Conservation (phyloP, 2,888 invertebrate genomes). For the Tanytarsus gracilentus region DNA sequence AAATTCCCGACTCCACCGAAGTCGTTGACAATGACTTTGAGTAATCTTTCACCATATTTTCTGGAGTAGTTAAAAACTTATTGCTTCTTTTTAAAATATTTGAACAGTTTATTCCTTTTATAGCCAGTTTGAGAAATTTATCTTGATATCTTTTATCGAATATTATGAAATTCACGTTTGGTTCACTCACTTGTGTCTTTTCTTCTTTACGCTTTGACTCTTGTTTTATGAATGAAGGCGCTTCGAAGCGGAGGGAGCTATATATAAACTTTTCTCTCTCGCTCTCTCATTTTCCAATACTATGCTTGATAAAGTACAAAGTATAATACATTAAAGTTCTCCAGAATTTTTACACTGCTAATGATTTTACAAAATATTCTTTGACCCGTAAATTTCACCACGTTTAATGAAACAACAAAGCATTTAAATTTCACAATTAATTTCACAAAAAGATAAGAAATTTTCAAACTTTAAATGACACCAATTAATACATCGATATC, state of each 20-base stretch:
- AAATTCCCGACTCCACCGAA: slow-evolving; percentile 30
- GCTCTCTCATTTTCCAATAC: not conserved
- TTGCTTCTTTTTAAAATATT: slow-evolving; percentile 45
- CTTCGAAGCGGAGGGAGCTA: not conserved
- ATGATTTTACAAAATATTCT: too few species aligned
- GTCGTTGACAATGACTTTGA: slow-evolving; percentile 16
- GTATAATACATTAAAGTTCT: too few species aligned
- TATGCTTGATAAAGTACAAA: too few species aligned
- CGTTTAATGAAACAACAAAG: too few species aligned
- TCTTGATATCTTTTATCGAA: not conserved
- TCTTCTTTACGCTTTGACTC: not conserved
- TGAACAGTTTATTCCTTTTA: not conserved
- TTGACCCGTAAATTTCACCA: too few species aligned
- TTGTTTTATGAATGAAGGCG: not conserved
- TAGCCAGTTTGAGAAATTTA: not conserved
- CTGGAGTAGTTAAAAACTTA: slow-evolving; percentile 57
- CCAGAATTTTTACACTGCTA: too few species aligned
- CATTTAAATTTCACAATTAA: too few species aligned
- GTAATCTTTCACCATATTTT: slow-evolving; percentile 35
- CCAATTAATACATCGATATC: too few species aligned
- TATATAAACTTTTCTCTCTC: not conserved
- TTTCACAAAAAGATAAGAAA: too few species aligned
- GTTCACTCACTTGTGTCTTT: not conserved
- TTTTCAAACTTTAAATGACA: too few species aligned
- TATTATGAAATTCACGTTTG: slow-evolving; percentile 3